Conservation (phyloP, 2,797 vertebrate species). For the Etheostoma nigrum region DNA sequence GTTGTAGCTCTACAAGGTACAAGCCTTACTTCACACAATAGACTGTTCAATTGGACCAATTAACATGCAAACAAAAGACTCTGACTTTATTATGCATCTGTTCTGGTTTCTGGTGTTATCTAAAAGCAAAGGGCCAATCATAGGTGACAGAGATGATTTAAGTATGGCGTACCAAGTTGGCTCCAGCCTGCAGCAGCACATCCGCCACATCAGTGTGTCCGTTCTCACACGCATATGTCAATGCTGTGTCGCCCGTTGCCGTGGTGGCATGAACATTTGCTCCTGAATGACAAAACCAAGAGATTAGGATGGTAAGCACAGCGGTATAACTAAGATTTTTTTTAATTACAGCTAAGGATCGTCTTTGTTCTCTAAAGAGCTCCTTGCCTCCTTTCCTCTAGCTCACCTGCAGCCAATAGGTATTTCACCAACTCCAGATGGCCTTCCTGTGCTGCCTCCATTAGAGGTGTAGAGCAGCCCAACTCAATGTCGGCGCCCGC, state of each 20-base stretch:
- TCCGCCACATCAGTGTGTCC: slow-evolving; percentile 99
- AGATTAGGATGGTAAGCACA: neutral
- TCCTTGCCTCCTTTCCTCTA: neutral
- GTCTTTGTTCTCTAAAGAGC: neutral
- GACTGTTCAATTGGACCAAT: neutral
- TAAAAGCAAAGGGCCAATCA: slow-evolving; percentile 6
- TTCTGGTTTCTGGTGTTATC: neutral
- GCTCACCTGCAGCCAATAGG: slow-evolving; percentile 93
- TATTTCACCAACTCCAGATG: slow-evolving; percentile 99
- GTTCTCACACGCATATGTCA: slow-evolving; percentile 99
- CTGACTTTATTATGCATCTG: neutral
- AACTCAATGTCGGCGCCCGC: slow-evolving; percentile 98
- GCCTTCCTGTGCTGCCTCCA: slow-evolving; percentile 99
- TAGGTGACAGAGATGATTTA: slow-evolving; percentile 3
- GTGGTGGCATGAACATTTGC: slow-evolving; percentile 98
- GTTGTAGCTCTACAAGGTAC: neutral
- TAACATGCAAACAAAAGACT: neutral
- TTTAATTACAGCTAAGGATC: neutral
- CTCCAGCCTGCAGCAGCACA: slow-evolving; percentile 96
- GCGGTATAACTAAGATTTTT: neutral
- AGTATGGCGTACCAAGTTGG: slow-evolving; percentile 90
- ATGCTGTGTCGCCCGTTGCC: slow-evolving; percentile 96
- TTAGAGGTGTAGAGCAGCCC: slow-evolving; percentile 97
- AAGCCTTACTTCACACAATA: neutral
- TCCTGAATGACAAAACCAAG: slow-evolving; percentile 81